Evolutionary conservation across 35 echinoderm and acorn worm genomes (phyloP).

Genomic region (Ptychodera flava): DNA sequence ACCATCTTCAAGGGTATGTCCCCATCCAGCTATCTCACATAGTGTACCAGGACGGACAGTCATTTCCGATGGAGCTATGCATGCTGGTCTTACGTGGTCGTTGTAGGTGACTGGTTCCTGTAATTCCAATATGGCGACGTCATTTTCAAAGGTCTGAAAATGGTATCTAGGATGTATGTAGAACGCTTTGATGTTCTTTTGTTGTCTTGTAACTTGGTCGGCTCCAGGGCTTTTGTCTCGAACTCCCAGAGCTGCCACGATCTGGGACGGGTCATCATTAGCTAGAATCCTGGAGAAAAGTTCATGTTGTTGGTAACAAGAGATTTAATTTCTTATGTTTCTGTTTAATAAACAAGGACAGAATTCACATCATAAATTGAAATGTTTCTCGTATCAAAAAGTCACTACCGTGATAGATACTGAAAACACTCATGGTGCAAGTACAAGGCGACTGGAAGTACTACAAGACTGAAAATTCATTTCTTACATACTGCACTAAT

Average conservation of each 20-base stretch:
- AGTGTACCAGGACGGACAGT: slow-evolving; percentile 27
- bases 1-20: not conserved
- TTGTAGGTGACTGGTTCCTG: slow-evolving; percentile 29
- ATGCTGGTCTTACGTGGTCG: slow-evolving; percentile 49
- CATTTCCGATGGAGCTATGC: slow-evolving; percentile 30
- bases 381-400: no score
- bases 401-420: no score
- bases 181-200: slow-evolving; percentile 5
- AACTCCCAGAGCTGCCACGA: not conserved
- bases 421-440: no score
- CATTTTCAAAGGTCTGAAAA: slow-evolving; percentile 55
- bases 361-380: no score
- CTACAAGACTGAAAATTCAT: no score
- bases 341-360: no score
- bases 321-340: no score
- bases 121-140: slow-evolving; percentile 69
- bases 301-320: no score
- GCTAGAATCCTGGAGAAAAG: not conserved
- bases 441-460: no score
- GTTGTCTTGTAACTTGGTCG: not conserved
- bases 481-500: no score
- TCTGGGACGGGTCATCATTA: not conserved
- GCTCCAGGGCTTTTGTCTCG: not conserved
- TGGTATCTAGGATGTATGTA: slow-evolving; percentile 48
- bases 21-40: slow-evolving; percentile 78